These are phyloP conservation scores for Charaxes varanes DNA, from an alignment of 1,140 invertebrate genomes.

Conservation along the genomic window DNA sequence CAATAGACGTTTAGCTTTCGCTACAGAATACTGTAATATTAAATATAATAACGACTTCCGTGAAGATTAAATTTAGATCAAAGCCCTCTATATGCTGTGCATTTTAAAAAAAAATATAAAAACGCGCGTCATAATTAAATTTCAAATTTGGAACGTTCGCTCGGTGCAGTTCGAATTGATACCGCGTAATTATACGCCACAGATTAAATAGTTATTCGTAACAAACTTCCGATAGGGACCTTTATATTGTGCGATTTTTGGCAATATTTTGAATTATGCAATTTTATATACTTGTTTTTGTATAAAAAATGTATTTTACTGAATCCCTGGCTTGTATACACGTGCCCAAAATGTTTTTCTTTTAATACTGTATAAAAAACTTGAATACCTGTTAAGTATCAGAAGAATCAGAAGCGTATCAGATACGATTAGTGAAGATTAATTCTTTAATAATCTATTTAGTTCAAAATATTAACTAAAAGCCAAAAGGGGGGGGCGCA, in stretches of 20 bases:
- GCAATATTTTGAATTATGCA: background rate
- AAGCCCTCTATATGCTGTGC: background rate
- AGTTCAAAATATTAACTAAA: too few species aligned
- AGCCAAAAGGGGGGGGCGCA: too few species aligned
- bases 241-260: background rate
- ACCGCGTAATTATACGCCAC: slow-evolving; percentile 9
- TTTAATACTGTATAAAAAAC: too few species aligned
- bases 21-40: background rate
- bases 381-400: too few species aligned
- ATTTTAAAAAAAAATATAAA: slow-evolving; percentile 3
- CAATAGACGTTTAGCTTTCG: background rate
- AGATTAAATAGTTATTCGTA: slow-evolving; percentile 12
- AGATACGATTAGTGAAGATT: too few species aligned
- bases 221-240: slow-evolving; percentile 7
- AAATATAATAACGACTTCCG: too few species aligned
- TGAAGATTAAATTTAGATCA: slow-evolving; percentile 8
- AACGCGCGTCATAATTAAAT: slow-evolving; percentile 3
- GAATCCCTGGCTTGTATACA: too few species aligned
- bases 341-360: too few species aligned
- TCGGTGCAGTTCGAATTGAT: slow-evolving; percentile 6
- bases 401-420: too few species aligned
- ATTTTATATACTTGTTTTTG: background rate
- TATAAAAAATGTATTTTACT: background rate
- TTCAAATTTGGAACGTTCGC: slow-evolving; percentile 17
- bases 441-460: too few species aligned